Conservation (phyloP, 2,888 invertebrate species). For the Acleris laterana region DNA sequence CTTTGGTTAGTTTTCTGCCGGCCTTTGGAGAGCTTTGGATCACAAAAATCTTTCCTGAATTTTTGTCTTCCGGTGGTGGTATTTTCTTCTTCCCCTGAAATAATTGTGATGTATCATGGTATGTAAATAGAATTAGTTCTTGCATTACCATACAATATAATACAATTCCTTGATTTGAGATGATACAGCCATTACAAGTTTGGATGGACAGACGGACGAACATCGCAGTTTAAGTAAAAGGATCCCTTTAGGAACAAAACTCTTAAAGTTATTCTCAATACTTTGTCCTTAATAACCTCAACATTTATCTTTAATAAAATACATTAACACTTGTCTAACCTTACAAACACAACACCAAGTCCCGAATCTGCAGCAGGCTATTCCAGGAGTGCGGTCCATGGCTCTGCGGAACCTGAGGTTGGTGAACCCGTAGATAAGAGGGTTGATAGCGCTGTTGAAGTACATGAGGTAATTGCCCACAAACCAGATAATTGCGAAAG, state of each 20-base stretch:
- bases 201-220: too few relatives aligned
- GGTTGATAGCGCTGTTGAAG: constrained; percentile 89
- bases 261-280: too few relatives aligned
- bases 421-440: constrained; percentile 90
- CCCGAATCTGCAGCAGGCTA: constrained; percentile 75
- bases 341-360: constrained; percentile 72
- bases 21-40: constrained; percentile 66
- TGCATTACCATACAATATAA: too few relatives aligned
- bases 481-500: constrained; percentile 86
- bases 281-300: too few relatives aligned
- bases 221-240: too few relatives aligned
- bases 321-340: constrained; percentile 47
- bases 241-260: too few relatives aligned
- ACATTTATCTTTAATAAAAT: too few relatives aligned
- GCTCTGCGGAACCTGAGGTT: constrained; percentile 88
- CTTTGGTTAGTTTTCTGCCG: constrained; percentile 61
- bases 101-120: constrained; percentile 33
- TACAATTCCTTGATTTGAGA: too few relatives aligned
- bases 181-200: too few relatives aligned
- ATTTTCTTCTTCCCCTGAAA: constrained; percentile 57
- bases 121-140: too few relatives aligned
- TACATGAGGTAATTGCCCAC: constrained; percentile 88
- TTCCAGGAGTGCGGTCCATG: constrained; percentile 82
- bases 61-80: constrained; percentile 54
- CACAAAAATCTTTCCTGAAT: constrained; percentile 72